Percentiles rank a stretch among this genome's conserved stretches.
phyloP scores from a whole-genome alignment of 2,797 vertebrate species.

The Catamblyrhynchus diadema region DNA sequence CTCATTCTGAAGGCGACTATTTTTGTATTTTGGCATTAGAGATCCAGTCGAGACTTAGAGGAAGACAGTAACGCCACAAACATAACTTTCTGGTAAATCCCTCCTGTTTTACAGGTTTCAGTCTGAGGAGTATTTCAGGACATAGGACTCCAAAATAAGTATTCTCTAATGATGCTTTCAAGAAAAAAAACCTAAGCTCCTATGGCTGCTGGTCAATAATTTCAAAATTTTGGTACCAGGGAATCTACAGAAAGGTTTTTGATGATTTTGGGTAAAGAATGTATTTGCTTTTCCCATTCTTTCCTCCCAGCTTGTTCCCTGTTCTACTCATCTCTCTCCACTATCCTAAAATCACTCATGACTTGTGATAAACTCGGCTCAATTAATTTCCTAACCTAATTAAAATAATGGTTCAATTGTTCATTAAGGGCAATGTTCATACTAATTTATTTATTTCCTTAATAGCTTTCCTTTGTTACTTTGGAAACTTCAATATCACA shows the following conservation, averaged over 20 bases:
- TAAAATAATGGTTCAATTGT: not conserved
- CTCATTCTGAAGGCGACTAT: not conserved
- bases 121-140: not conserved
- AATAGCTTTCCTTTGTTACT: not conserved
- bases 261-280: not conserved
- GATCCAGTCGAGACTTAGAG: not conserved
- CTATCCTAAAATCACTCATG: not conserved
- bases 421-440: not conserved
- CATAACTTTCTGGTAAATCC: not conserved
- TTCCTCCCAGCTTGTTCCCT: not conserved
- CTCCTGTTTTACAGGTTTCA: not conserved
- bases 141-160: not conserved
- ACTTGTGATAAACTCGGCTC: not conserved
- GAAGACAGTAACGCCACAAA: not conserved
- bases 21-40: not conserved
- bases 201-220: not conserved
- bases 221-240: not conserved
- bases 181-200: not conserved
- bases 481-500: not conserved
- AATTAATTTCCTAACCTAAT: not conserved
- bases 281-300: not conserved
- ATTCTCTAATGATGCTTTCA: not conserved
- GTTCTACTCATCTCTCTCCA: not conserved
- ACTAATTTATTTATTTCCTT: not conserved
- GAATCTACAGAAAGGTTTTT: fast-evolving